Evolutionary conservation across 1,140 invertebrate species (phyloP).

Genomic region (Platyscapa corneri): DNA sequence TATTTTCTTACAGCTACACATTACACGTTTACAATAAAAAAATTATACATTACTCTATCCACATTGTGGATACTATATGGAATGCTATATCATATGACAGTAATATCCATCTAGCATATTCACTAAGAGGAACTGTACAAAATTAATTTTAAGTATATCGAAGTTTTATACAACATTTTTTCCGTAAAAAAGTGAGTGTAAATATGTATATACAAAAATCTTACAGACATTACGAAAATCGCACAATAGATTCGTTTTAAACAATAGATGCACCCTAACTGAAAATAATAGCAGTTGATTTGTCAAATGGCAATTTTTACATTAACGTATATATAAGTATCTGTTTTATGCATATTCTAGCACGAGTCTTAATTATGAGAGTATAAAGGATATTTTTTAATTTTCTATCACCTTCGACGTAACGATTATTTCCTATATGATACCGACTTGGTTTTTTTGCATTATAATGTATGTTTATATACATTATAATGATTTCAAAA

Average conservation of each 20-base stretch:
- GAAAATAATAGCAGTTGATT: slow-evolving; percentile 44
- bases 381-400: slow-evolving; percentile 34
- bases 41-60: slow-evolving; percentile 47
- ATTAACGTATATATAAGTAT: slow-evolving; percentile 36
- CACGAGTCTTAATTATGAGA: slow-evolving; percentile 42
- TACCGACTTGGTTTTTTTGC: slow-evolving; percentile 28
- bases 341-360: slow-evolving; percentile 21
- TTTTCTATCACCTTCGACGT: slow-evolving; percentile 12
- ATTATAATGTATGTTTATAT: slow-evolving; percentile 27
- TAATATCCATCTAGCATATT: slow-evolving; percentile 50
- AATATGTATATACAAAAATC: slow-evolving; percentile 48
- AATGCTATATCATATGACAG: slow-evolving; percentile 50
- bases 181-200: slow-evolving; percentile 48
- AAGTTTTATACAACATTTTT: slow-evolving; percentile 51
- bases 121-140: slow-evolving; percentile 59
- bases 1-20: slow-evolving; percentile 42
- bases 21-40: slow-evolving; percentile 44
- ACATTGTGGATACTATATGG: slow-evolving; percentile 54
- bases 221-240: slow-evolving; percentile 11
- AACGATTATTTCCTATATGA: slow-evolving; percentile 13
- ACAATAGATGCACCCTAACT: slow-evolving; percentile 29
- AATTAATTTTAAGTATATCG: slow-evolving; percentile 48
- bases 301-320: slow-evolving; percentile 46
- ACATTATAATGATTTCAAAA: slow-evolving; percentile 21
- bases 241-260: slow-evolving; percentile 12